A percentile compares a stretch with the other conserved stretches of the same genome.
These are phyloP conservation scores for Beris chalybata DNA, from an alignment of 2,888 invertebrate species.

Conservation along the genomic window DNA sequence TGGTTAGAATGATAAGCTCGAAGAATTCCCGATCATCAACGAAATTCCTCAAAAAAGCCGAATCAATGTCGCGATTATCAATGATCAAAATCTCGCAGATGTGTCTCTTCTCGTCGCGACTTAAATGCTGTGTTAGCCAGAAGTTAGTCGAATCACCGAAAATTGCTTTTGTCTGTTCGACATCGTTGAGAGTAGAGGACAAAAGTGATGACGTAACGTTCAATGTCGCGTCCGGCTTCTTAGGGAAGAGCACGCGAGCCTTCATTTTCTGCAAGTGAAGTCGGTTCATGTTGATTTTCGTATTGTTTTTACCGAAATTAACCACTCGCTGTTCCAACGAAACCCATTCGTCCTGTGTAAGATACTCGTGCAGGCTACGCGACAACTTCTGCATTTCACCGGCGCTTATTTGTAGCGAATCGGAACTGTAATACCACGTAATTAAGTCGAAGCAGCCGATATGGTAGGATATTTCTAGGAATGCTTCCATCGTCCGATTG, in stretches of 20 bases:
- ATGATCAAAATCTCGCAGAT: conserved; percentile 39
- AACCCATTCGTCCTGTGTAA: conserved; percentile 49
- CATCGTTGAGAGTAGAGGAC: conserved; percentile 39
- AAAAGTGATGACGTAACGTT: conserved; percentile 40
- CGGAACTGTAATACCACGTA: conserved; percentile 49
- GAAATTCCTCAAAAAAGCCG: conserved; percentile 32
- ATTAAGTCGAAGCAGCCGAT: conserved; percentile 48
- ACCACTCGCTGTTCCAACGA: conserved; percentile 52
- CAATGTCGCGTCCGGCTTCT: conserved; percentile 32
- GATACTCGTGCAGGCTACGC: conserved; percentile 45
- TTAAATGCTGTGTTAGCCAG: conserved; percentile 45
- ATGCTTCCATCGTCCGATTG: conserved; percentile 51
- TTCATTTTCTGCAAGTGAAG: conserved; percentile 47
- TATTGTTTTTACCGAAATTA: conserved; percentile 51
- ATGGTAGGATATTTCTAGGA: conserved; percentile 49
- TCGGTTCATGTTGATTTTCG: conserved; percentile 49
- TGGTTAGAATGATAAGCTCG: conserved; percentile 44
- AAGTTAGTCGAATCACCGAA: conserved; percentile 38
- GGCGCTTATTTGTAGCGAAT: conserved; percentile 42
- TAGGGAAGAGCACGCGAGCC: conserved; percentile 40
- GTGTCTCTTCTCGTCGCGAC: conserved; percentile 45
- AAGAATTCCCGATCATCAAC: conserved; percentile 46
- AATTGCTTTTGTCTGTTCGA: conserved; percentile 42
- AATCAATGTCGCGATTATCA: conserved; percentile 31
- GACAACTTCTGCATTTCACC: conserved; percentile 14